A percentile compares a stretch with the other conserved stretches of the same genome.
Conservation (phyloP, 2,113 vertebrate genomes). For the Grantiella picta region DNA sequence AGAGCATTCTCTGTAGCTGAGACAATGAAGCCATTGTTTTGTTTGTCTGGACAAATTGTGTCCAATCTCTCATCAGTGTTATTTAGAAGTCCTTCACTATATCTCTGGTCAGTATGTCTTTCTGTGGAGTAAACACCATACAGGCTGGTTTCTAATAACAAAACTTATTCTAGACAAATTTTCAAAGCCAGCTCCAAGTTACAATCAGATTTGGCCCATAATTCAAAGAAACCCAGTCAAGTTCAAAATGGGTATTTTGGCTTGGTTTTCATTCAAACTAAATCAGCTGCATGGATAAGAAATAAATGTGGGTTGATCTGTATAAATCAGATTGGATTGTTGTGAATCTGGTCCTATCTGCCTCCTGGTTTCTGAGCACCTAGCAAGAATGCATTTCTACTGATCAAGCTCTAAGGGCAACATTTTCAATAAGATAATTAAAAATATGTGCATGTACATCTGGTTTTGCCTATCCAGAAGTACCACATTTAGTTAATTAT, state of each 20-base stretch:
- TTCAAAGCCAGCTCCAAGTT: not conserved
- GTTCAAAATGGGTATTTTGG: not conserved
- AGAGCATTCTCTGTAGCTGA: not conserved
- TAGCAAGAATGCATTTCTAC: not conserved
- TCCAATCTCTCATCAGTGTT: not conserved
- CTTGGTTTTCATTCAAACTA: not conserved
- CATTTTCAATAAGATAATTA: not conserved
- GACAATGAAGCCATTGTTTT: not conserved
- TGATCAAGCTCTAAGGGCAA: not conserved
- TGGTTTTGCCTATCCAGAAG: not conserved
- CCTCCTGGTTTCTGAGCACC: not conserved
- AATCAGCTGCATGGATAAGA: not conserved
- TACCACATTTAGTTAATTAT: not conserved
- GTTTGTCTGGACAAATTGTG: not conserved
- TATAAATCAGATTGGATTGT: not conserved
- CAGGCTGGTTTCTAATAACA: not conserved
- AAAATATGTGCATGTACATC: not conserved
- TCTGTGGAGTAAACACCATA: not conserved
- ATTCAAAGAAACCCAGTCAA: not conserved
- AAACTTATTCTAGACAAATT: not conserved
- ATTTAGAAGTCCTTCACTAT: not conserved
- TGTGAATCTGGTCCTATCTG: not conserved
- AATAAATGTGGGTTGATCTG: not conserved
- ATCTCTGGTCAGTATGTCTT: not conserved
- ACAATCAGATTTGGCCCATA: not conserved